Conservation (phyloP, 2,797 vertebrate species). For the Anniella stebbinsi region DNA sequence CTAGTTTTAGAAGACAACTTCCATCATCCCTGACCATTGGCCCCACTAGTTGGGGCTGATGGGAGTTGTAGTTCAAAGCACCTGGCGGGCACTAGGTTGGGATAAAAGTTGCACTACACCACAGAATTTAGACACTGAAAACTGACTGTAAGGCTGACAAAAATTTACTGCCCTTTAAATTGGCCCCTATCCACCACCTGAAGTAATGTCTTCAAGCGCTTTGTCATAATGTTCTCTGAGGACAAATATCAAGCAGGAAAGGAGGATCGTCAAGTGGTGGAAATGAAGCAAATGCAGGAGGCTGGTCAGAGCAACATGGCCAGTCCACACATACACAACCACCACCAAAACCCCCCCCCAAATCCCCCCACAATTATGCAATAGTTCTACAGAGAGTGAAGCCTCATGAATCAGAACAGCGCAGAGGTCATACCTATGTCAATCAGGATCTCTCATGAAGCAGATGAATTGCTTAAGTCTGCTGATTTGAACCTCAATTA, state of each 20-base stretch:
- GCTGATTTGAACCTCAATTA: conserved; percentile 6
- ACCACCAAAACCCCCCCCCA: no score
- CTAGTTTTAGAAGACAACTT: no score
- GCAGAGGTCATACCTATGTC: neutral
- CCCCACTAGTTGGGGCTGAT: no score
- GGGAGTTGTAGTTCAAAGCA: no score
- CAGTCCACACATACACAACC: no score
- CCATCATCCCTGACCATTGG: no score
- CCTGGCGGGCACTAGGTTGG: no score
- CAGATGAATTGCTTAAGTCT: neutral
- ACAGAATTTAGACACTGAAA: neutral
- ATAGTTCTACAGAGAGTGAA: neutral
- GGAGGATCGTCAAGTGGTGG: neutral
- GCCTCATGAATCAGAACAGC: conserved; percentile 4
- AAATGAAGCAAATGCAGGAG: neutral
- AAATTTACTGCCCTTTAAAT: conserved; percentile 1
- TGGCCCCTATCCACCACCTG: neutral
- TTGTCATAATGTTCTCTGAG: neutral
- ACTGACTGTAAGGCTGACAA: neutral
- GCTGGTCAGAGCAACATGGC: neutral
- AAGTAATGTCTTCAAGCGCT: neutral
- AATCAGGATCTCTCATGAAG: neutral
- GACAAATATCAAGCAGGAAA: neutral
- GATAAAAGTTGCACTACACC: no score
- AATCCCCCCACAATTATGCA: neutral